Base-by-base conservation (phyloP, 2,888 invertebrate genomes). In the Diaperis boleti region DNA sequence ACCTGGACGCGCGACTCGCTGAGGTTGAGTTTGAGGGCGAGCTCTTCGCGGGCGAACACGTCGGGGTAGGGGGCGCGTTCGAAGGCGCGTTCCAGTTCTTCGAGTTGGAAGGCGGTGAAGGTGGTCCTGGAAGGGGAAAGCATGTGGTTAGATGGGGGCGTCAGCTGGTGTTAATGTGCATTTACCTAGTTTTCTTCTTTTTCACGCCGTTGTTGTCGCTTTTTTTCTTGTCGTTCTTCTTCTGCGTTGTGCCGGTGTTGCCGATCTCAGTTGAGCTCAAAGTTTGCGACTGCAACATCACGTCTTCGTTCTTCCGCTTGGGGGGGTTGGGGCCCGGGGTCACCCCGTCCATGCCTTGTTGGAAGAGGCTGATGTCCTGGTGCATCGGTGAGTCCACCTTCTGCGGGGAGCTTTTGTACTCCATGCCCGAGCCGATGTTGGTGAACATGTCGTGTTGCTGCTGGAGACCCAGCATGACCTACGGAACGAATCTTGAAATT, bases 11-110 rank as follows among this genome's bases (percentile, higher is more conserved):
- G 81, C 0, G 88, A 88, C 72, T 97, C 97, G 73, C 94, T 95
- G 15, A 97, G 86, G 74, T 92, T 92, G 55, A 97, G 85, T 79
- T 96, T 94, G 37, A 95, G 85, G 47, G 97, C 97, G 59, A 97
- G 83, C 79, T 96, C 96, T 80, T 97, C 96, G 60, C 97, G 85
- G 1, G 96, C 96, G 77, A 96, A 96, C 0, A 97, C 96, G 80
- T 97, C 97, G 0, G 97, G 97, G 77, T 97, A 97, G 0, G 97
- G 97, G 0, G 96, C 97, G 26, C 96, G 86, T 79, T 97, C 95
- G 77, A 97, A 97, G 0, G 96, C 96, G 41, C 95, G 85, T 79
- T 97, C 97, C 74, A 97, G 81, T 76, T 96, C 95, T 78, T 96
- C 96, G 65, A 97, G 83, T 79, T 97, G 97, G 78, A 94, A 96